Conservation (phyloP, 2,888 invertebrate genomes). For the Elgonia sp. region DNA sequence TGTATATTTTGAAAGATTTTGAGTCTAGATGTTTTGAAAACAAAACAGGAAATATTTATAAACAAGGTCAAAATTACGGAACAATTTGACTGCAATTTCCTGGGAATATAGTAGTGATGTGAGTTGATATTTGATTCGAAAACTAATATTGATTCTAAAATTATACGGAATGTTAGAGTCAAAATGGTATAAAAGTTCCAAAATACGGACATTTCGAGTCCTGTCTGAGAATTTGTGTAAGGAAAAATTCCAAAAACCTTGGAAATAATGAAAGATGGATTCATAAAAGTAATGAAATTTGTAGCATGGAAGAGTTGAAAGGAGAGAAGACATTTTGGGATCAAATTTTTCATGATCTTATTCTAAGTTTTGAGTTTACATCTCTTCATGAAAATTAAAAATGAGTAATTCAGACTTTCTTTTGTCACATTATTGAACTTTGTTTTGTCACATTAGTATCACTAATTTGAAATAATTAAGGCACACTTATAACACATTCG, state of each 20-base stretch:
- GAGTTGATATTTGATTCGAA: background rate
- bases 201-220: slow-evolving; percentile 73
- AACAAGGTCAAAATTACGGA: slow-evolving; percentile 75
- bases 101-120: slow-evolving; percentile 27
- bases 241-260: slow-evolving; percentile 79
- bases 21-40: slow-evolving; percentile 70
- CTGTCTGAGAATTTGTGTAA: slow-evolving; percentile 69
- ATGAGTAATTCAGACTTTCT: too few relatives aligned
- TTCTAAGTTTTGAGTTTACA: too few relatives aligned
- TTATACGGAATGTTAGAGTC: background rate
- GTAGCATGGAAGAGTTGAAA: slow-evolving; percentile 81
- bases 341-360: background rate
- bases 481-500: too few relatives aligned
- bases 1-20: slow-evolving; percentile 75
- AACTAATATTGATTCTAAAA: background rate
- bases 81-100: slow-evolving; percentile 63
- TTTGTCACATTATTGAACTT: too few relatives aligned
- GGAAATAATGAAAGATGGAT: slow-evolving; percentile 78
- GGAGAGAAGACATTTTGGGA: background rate
- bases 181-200: slow-evolving; percentile 75
- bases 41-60: slow-evolving; percentile 70
- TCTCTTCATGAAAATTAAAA: too few relatives aligned
- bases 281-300: slow-evolving; percentile 80
- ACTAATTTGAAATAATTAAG: too few relatives aligned
- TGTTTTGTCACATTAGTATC: too few relatives aligned